Percentiles rank a stretch among this genome's conserved stretches.
phyloP scores from a whole-genome alignment of 2,888 invertebrate species.

The Nephrotoma flavescens region DNA sequence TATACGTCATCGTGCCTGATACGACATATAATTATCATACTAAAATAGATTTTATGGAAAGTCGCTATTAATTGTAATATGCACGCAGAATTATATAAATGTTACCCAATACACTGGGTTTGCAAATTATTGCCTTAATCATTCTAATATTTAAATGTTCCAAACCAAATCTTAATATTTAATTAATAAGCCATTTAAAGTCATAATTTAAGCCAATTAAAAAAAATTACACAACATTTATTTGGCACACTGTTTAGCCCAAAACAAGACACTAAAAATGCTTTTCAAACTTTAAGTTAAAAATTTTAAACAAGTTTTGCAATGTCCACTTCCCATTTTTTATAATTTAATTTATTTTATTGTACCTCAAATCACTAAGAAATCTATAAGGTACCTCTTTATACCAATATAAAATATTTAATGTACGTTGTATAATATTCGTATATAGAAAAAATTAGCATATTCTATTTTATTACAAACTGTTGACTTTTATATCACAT shows the following conservation, averaged over 20 bases:
- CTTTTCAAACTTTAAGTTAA: neutral
- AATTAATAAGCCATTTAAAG: too few relatives aligned
- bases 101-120: too few relatives aligned
- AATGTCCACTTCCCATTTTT: neutral
- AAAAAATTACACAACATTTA: too few relatives aligned
- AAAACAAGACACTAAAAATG: neutral
- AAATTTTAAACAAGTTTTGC: neutral
- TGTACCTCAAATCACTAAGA: neutral
- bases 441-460: neutral
- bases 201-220: too few relatives aligned
- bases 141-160: too few relatives aligned
- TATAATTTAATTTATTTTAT: neutral
- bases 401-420: neutral
- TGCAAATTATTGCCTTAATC: too few relatives aligned
- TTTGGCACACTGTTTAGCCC: neutral
- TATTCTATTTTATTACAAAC: neutral
- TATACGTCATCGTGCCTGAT: too few relatives aligned
- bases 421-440: neutral
- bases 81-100: too few relatives aligned
- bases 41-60: too few relatives aligned
- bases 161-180: too few relatives aligned
- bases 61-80: too few relatives aligned
- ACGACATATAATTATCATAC: too few relatives aligned
- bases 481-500: neutral
- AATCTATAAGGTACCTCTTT: neutral